Conservation (phyloP, 2,888 invertebrate species). For the Drosophila melanocephala region DNA sequence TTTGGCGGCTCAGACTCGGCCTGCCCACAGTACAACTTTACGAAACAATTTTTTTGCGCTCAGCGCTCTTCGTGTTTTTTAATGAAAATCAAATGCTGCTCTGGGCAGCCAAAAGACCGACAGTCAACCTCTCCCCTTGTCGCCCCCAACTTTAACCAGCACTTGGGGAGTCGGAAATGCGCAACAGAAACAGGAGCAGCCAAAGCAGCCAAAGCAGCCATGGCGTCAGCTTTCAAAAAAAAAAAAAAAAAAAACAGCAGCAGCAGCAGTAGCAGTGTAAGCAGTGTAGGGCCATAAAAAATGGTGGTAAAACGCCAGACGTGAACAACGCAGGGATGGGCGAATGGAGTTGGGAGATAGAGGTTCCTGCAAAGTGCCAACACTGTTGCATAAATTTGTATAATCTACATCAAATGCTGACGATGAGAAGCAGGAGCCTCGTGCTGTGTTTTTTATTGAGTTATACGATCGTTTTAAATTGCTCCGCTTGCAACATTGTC, state of each 20-base stretch:
- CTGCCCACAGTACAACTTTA: conserved; percentile 34
- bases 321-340: too few species aligned
- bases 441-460: conserved; percentile 62
- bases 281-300: conserved; percentile 51
- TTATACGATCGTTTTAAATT: conserved; percentile 68
- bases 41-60: conserved; percentile 27
- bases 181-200: conserved; percentile 44
- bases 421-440: conserved; percentile 31
- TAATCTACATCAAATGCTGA: conserved; percentile 64
- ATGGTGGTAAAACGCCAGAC: conserved; percentile 32
- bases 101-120: conserved; percentile 30
- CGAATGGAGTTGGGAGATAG: neutral
- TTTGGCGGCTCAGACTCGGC: conserved; percentile 5
- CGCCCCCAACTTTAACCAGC: conserved; percentile 7
- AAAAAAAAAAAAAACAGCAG: conserved; percentile 4
- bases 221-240: conserved; percentile 47
- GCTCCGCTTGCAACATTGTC: conserved; percentile 38
- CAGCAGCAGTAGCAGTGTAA: conserved; percentile 33
- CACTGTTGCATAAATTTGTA: conserved; percentile 78
- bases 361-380: conserved; percentile 60
- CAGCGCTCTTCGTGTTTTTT: conserved; percentile 35
- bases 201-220: neutral
- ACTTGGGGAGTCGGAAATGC: conserved; percentile 62
- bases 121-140: conserved; percentile 10
- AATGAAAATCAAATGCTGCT: conserved; percentile 69